Evolutionary conservation across 2,113 vertebrate species (phyloP).

Genomic region (Gyps fulvus): DNA sequence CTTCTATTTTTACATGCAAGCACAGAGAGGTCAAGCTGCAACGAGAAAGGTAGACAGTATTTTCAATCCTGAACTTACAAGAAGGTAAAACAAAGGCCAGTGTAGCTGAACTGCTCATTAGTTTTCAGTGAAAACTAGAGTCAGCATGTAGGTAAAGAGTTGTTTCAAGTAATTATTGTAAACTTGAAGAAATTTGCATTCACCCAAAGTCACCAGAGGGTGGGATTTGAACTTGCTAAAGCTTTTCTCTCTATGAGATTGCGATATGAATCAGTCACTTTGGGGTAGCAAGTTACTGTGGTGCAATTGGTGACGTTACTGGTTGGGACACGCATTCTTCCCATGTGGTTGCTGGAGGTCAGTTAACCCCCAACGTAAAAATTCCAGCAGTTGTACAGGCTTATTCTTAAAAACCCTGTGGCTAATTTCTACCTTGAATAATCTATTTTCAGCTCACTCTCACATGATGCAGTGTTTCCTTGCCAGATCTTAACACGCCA

Average conservation of each 20-base stretch:
- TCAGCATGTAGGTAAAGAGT: neutral
- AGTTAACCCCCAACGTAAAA: neutral
- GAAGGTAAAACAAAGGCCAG: neutral
- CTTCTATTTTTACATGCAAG: neutral
- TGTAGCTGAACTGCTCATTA: neutral
- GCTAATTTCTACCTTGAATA: neutral
- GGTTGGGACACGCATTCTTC: accelerated
- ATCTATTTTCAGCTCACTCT: neutral
- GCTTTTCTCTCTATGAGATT: neutral
- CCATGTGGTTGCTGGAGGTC: neutral
- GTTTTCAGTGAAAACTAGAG: neutral
- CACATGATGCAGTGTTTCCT: neutral
- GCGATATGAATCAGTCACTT: neutral
- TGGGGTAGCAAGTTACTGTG: neutral
- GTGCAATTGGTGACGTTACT: neutral
- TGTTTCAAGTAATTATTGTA: neutral
- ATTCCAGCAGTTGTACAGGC: neutral
- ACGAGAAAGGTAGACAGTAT: neutral
- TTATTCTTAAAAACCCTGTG: neutral
- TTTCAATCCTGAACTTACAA: neutral
- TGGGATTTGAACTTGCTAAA: neutral
- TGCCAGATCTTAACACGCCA: neutral
- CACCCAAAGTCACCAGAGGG: neutral
- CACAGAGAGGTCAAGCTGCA: neutral
- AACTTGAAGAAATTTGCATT: neutral